These are phyloP conservation scores for Schizothorax lantsangensis DNA, from an alignment of 2,797 vertebrate species.

Conservation along the genomic window DNA sequence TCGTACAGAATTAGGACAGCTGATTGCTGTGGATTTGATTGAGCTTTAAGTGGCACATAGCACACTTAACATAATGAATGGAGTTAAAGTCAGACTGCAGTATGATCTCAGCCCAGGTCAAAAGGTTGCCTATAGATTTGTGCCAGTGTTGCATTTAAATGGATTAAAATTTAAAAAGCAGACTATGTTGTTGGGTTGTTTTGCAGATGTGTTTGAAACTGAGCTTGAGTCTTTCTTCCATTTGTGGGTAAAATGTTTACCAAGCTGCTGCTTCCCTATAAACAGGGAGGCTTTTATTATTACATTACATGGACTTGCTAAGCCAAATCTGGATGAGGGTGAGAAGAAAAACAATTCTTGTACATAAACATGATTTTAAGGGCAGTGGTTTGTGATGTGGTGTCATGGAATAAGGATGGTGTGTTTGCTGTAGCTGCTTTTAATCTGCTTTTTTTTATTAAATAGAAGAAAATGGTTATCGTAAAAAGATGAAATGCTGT, in stretches of 20 bases:
- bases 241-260: conserved; percentile 16
- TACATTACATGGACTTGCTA: not conserved
- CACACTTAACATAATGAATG: conserved; percentile 74
- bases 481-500: not conserved
- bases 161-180: conserved; percentile 51
- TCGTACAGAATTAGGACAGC: conserved; percentile 61
- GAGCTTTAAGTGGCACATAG: conserved; percentile 54
- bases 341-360: conserved; percentile 20
- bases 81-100: conserved; percentile 69
- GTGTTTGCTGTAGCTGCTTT: conserved; percentile 1
- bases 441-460: not conserved
- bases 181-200: conserved; percentile 5
- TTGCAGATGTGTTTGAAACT: conserved; percentile 34
- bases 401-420: conserved; percentile 11
- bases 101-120: conserved; percentile 73
- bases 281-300: conserved; percentile 31
- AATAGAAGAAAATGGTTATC: not conserved
- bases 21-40: conserved; percentile 66
- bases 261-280: conserved; percentile 2
- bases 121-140: conserved; percentile 68
- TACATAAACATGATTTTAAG: conserved; percentile 8
- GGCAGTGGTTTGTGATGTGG: not conserved
- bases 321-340: conserved; percentile 5
- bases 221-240: not conserved
- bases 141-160: conserved; percentile 58